Base-by-base conservation (phyloP, 2,888 invertebrate genomes). In the Drosophila peninsularis region DNA sequence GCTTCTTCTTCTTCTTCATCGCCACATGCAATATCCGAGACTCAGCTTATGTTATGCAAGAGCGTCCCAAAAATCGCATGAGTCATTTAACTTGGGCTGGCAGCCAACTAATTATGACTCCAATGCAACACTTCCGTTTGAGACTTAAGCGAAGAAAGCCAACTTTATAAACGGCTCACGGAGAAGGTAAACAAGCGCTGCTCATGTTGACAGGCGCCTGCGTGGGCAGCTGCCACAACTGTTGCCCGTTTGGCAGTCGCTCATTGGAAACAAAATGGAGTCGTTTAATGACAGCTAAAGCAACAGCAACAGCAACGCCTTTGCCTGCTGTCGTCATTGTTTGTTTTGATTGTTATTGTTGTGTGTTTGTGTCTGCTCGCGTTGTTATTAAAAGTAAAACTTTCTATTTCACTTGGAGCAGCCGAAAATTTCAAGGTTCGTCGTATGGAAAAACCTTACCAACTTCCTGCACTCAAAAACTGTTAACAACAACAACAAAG, bases 221-320 rank as follows among this genome's bases (percentile, higher is more conserved):
- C 71, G 75, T 81, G 82, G 84, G 84, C 73, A 56, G 62, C 44
- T 54, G 62, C 67, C n/a, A n/a, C n/a, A n/a, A n/a, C n/a, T n/a
- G n/a, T n/a, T n/a, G n/a, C n/a, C n/a, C n/a, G n/a, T n/a, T n/a
- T n/a, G n/a, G n/a, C 68, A 67, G 55, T 74, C 78, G 71, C 42
- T 82, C 76, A 87, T 52, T 82, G 82, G 79, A 85, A 88, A 83
- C 70, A 78, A 84, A 84, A 82, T 84, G 88, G 80, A 78, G 74
- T 81, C 88, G 72, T 71, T 85, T 77, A 82, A 88, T 82, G 78
- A 80, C 75, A 47, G 34, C 56, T 50, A 57, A 62, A 57, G 44
- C 54, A 70, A 58, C 62, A 53, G 49, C 56, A 70, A 62, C 52
- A 70, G 53, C 36, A 54, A 42, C 42, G 52, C 62, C 41, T 37